A percentile compares a stretch with the other conserved stretches of the same genome.
phyloP scores from a whole-genome alignment of 2,797 vertebrate genomes.

The Eulemur rubriventer region DNA sequence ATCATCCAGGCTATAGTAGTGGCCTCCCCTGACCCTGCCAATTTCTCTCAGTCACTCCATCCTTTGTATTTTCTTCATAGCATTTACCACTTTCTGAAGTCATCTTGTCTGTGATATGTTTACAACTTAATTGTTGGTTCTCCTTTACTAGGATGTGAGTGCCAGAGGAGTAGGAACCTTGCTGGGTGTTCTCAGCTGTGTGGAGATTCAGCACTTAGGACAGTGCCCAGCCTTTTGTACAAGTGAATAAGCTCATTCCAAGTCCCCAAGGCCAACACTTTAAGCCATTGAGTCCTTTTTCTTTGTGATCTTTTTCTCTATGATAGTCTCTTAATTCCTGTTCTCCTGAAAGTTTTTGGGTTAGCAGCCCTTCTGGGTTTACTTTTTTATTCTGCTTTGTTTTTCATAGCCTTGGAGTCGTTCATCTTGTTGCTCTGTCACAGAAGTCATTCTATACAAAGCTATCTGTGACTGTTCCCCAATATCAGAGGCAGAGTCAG shows the following conservation, averaged over 20 bases:
- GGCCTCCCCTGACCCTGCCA: neutral
- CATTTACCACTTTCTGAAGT: neutral
- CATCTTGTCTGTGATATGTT: neutral
- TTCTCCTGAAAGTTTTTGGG: neutral
- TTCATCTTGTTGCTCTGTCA: conserved; percentile 61
- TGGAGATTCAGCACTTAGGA: conserved; percentile 55
- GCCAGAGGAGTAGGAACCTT: neutral
- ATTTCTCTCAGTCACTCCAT: neutral
- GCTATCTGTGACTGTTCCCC: conserved; percentile 75
- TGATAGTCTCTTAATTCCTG: neutral
- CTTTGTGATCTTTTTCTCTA: neutral
- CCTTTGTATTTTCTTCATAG: neutral
- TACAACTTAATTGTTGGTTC: neutral
- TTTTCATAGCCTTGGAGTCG: conserved; percentile 39
- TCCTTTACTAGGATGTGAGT: neutral
- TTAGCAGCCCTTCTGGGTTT: neutral
- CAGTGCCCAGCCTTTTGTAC: neutral
- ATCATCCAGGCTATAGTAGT: neutral
- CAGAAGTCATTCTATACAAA: conserved; percentile 70
- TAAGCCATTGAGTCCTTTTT: neutral
- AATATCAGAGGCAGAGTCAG: conserved; percentile 67
- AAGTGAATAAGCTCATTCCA: neutral
- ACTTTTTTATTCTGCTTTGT: neutral
- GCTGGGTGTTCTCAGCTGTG: neutral
- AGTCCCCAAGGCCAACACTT: neutral